Base-by-base conservation (phyloP, 2,888 invertebrate species). In the Maniola hyperantus region DNA sequence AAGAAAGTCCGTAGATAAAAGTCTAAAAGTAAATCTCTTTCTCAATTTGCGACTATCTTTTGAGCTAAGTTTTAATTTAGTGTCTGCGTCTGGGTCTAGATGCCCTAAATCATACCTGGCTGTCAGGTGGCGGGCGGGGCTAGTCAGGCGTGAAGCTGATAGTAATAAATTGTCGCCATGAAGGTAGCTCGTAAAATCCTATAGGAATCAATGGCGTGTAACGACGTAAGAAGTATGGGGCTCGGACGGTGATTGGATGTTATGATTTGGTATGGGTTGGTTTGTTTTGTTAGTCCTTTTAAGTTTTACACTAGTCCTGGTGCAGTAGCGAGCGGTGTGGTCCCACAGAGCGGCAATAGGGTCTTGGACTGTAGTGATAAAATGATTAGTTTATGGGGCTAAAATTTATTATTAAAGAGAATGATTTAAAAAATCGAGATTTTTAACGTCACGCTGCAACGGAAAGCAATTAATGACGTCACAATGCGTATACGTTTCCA, bases 81-180 rank as follows among this genome's bases (percentile, higher is more conserved):
- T 76, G 78, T 76, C 82, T 76, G 75, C 79, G 83, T 81, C 81
- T 75, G 77, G 71, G 71, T 72, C 78, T 83, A 76, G 82, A 74
- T 73, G 64, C 64, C 68, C 78, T 88, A 87, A 87, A 88, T 88
- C 87, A 88, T 83, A 86, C 83, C 72, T 79, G 86, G 82, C 83
- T 61, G 66, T 54, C 66, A 62, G 62, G 57, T 53, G 62, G 57
- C 48, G 80, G 82, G 72, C 76, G 74, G 76, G 72, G 70, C 76
- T 78, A 82, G 74, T 83, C 78, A 74, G 73, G 79, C 78, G 85
- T 80, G 81, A 82, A 84, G 79, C 75, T 77, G 88, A 88, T 88
- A 85, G 85, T 85, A 83, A 86, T 87, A 84, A 83, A 86, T 83
- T 79, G 77, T 76, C 72, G 72, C 71, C 69, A 70, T 73, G 74